Evolutionary conservation across 1,140 invertebrate genomes (phyloP).

Genomic region (Harpegnathos saltator): DNA sequence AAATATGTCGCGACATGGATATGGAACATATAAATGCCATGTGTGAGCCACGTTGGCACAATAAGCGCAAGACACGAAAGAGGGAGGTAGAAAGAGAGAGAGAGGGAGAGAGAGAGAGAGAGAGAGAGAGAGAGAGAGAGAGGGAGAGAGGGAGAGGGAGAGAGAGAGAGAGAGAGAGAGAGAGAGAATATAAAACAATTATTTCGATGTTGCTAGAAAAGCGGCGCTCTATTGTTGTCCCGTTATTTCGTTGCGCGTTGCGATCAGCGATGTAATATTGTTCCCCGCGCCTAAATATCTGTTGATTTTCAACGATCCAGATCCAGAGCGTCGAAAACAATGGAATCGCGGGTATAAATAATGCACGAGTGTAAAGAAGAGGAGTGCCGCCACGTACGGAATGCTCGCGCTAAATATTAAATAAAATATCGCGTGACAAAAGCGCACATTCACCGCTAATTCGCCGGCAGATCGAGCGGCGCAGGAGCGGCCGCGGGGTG

Average conservation of each 20-base stretch:
- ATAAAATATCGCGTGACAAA: constrained; percentile 57
- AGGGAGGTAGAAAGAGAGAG: background rate
- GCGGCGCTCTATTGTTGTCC: background rate
- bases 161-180: too few relatives aligned
- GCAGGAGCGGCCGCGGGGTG: too few relatives aligned
- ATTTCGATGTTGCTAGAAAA: background rate
- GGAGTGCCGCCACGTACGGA: background rate
- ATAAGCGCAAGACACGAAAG: background rate
- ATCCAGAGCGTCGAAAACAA: constrained; percentile 23
- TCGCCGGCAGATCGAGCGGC: constrained; percentile 56
- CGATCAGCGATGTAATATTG: constrained; percentile 7
- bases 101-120: too few relatives aligned
- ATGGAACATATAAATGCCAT: background rate
- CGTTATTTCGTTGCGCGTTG: constrained; percentile 7
- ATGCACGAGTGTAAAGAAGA: constrained; percentile 38
- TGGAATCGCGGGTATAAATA: constrained; percentile 29
- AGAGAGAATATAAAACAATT: background rate
- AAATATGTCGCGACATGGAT: background rate
- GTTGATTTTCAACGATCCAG: constrained; percentile 26
- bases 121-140: too few relatives aligned
- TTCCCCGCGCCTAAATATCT: constrained; percentile 22
- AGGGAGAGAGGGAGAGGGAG: background rate
- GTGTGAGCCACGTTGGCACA: background rate
- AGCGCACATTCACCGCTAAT: constrained; percentile 56
- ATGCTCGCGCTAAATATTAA: constrained; percentile 24